A percentile compares a stretch with the other conserved stretches of the same genome.
These are phyloP conservation scores for Ichneumoninae sp. DNA, from an alignment of 2,888 invertebrate species.

Conservation along the genomic window DNA sequence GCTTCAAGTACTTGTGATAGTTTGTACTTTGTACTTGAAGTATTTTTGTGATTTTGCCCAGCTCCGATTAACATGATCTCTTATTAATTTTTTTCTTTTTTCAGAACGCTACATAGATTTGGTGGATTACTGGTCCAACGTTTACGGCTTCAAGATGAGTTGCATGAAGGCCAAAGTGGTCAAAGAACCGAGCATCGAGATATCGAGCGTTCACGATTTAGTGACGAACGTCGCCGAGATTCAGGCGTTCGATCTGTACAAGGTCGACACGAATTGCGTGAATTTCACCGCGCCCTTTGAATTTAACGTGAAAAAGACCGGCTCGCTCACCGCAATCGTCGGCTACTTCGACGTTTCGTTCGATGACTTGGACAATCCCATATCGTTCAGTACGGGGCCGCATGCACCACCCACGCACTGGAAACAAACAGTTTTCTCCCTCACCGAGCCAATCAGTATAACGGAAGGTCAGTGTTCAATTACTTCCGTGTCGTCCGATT, in stretches of 20 bases:
- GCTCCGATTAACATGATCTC: too few species aligned
- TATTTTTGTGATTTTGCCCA: too few species aligned
- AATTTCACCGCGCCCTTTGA: conserved; percentile 90
- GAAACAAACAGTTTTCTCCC: conserved; percentile 96
- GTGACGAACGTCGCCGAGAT: conserved; percentile 80
- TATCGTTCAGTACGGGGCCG: conserved; percentile 93
- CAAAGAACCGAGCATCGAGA: conserved; percentile 90
- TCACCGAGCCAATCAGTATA: conserved; percentile 90
- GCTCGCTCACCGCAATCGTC: conserved; percentile 91
- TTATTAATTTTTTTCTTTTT: conserved; percentile 73
- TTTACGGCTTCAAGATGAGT: conserved; percentile 97
- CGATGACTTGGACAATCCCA: conserved; percentile 88
- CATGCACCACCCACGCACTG: conserved; percentile 92
- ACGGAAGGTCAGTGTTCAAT: conserved; percentile 86
- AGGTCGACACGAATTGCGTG: conserved; percentile 89
- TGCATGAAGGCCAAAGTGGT: conserved; percentile 94
- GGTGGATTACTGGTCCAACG: conserved; percentile 95
- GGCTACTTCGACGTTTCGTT: conserved; percentile 97
- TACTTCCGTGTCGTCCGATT: neutral
- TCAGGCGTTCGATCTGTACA: conserved; percentile 89
- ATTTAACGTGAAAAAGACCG: conserved; percentile 87
- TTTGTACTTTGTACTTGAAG: too few species aligned
- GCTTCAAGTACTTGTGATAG: too few species aligned
- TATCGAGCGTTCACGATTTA: conserved; percentile 83
- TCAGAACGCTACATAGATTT: conserved; percentile 89